Conservation (phyloP, 2,797 vertebrate genomes). For the Astyanax mexicanus region DNA sequence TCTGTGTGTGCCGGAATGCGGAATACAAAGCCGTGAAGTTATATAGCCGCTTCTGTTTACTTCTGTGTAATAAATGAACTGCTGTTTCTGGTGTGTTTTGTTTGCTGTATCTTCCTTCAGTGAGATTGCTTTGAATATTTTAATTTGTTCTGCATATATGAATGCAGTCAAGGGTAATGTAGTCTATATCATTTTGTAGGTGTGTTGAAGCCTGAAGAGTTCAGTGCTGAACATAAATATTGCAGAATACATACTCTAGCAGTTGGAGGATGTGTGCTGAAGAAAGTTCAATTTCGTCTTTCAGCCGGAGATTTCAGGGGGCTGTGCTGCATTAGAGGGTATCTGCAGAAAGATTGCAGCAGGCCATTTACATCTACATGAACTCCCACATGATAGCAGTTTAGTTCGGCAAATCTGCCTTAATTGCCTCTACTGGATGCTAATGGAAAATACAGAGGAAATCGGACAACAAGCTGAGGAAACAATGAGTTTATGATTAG, state of each 20-base stretch:
- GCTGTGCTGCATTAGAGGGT: background rate
- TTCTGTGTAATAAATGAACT: background rate
- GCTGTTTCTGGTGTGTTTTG: constrained; percentile 12
- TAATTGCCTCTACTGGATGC: background rate
- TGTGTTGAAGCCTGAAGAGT: constrained; percentile 29
- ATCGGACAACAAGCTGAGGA: background rate
- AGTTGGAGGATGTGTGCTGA: background rate
- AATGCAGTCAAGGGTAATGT: constrained; percentile 9
- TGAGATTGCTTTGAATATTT: constrained; percentile 28
- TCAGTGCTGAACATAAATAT: constrained; percentile 23
- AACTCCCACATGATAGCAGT: background rate
- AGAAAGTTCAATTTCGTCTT: background rate
- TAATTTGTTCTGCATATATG: constrained; percentile 27
- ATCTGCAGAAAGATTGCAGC: background rate
- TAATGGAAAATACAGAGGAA: background rate
- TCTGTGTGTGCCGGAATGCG: background rate
- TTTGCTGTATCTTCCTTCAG: constrained; percentile 9
- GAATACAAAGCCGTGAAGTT: constrained; percentile 5
- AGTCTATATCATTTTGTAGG: constrained; percentile 15
- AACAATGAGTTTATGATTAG: background rate
- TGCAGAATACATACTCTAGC: constrained; percentile 2
- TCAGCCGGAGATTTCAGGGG: background rate
- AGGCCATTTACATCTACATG: background rate
- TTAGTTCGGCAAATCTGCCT: background rate
- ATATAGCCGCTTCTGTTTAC: constrained; percentile 21